phyloP scores from a whole-genome alignment of 2,797 vertebrate species.

The Tokudaia tokunoshimensis region DNA sequence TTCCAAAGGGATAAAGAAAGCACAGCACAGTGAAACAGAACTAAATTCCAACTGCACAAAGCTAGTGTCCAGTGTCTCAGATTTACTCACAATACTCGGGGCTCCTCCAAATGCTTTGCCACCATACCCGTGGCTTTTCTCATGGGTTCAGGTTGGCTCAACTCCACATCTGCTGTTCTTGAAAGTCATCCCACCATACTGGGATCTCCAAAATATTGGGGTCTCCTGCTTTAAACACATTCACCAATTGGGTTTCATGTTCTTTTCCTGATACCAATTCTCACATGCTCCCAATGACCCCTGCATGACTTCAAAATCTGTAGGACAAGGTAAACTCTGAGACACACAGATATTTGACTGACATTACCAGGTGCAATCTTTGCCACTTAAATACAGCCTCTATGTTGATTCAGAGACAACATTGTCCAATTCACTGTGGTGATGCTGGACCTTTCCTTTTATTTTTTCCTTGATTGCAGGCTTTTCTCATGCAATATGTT shows the following conservation, averaged over 20 bases:
- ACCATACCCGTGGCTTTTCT: not conserved
- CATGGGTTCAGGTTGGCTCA: not conserved
- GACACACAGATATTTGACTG: not conserved
- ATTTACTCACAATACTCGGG: not conserved
- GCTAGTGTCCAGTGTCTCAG: too few species aligned
- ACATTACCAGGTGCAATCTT: not conserved
- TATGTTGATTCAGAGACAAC: not conserved
- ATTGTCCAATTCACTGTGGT: not conserved
- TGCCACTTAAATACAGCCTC: not conserved
- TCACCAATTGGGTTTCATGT: not conserved
- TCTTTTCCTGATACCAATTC: not conserved
- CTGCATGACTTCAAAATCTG: not conserved
- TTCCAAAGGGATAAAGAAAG: not conserved
- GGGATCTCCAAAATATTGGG: not conserved
- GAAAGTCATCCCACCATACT: not conserved
- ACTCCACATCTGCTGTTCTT: not conserved
- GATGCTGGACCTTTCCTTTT: not conserved
- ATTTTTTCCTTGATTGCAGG: not conserved
- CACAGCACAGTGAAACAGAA: not conserved
- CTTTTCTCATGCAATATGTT: not conserved
- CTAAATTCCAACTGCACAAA: not conserved
- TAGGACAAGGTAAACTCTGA: not conserved
- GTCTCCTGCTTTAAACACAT: not conserved
- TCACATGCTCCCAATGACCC: not conserved
- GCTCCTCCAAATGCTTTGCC: not conserved